A percentile compares a stretch with the other conserved stretches of the same genome.
Conservation (phyloP, 2,888 invertebrate species). For the Caenorhabditis zanzibari region DNA sequence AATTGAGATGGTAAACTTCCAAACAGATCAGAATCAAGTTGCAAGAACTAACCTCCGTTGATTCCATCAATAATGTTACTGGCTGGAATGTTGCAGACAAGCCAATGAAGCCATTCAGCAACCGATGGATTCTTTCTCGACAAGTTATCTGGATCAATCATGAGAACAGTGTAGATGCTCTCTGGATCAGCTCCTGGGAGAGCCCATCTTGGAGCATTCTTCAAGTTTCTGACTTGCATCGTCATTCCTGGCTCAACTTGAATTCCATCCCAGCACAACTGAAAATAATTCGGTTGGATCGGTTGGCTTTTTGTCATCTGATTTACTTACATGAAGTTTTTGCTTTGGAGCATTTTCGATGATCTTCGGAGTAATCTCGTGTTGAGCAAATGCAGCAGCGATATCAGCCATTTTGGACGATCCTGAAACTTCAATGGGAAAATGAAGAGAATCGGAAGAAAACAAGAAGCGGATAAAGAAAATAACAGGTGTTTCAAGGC, state of each 20-base stretch:
- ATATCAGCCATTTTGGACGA: conserved; percentile 75
- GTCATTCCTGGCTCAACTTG: conserved; percentile 81
- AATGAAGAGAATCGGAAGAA: not conserved
- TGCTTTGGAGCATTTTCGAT: conserved; percentile 81
- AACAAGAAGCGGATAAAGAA: conserved; percentile 14
- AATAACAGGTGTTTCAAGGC: conserved; percentile 58
- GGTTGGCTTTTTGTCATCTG: too few species aligned
- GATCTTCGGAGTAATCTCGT: conserved; percentile 82
- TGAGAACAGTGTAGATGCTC: conserved; percentile 81
- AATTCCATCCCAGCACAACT: conserved; percentile 82
- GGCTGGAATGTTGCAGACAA: conserved; percentile 83
- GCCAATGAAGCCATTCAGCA: conserved; percentile 84
- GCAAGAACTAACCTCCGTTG: conserved; percentile 77
- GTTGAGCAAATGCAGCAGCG: conserved; percentile 76
- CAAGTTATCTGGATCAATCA: conserved; percentile 84
- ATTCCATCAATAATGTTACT: conserved; percentile 83
- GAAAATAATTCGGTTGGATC: conserved; percentile 56
- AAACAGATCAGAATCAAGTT: conserved; percentile 8
- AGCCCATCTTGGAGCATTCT: conserved; percentile 81
- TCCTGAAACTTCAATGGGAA: conserved; percentile 1
- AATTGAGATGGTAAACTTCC: not conserved
- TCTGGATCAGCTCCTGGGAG: conserved; percentile 81
- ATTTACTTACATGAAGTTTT: conserved; percentile 67
- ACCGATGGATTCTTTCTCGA: conserved; percentile 83
- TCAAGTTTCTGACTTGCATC: conserved; percentile 78